Base-by-base conservation (phyloP, 2,888 invertebrate genomes). In the Tinea pellionella region DNA sequence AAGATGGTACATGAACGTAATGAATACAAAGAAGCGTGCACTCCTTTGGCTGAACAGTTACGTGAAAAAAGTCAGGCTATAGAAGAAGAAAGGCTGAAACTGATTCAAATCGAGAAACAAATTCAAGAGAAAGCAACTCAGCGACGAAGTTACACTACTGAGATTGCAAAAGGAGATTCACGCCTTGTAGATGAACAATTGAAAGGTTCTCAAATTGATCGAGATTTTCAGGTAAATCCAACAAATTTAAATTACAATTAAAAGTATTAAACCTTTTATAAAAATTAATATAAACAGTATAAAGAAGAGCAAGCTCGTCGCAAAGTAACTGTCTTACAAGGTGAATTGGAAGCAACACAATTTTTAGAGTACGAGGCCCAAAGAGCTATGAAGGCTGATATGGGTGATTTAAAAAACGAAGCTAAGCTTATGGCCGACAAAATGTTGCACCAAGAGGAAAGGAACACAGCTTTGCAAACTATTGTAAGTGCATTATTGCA, bases 281-380 rank as follows among this genome's bases (percentile, higher is more conserved):
- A 37, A 37, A 37, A 6, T 6, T 12, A 37, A 6, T 24, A 24
- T 24, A 9, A 16, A 24, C 61, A 85, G 87, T 79, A 80, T 59
- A 79, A 79, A 66, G 85, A 86, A 66, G 81, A 81, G 59, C 77
- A 80, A 65, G 69, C 70, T 1, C 72, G 75, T 1, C 74, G 80
- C 8, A 78, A 74, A 63, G 58, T 75, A 58, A 43, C 62, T 30
- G 63, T 61, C 3, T 29, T 76, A n/a, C 68, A 75, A 61, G 73
- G 69, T 59, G 78, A 78, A 32, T 61, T 73, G 53, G 77, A 78
- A 15, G 71, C 78, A 0, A 69, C 70, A 6, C 72, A 75, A 9
- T 72, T 71, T 43, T 65, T 86, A 11, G 69, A 73, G 1, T 67
- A 67, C 8, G 85, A 85, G 60, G 67, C 74, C 0, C 83, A 85